phyloP scores from a whole-genome alignment of 1,140 invertebrate genomes.

The Mya arenaria region DNA sequence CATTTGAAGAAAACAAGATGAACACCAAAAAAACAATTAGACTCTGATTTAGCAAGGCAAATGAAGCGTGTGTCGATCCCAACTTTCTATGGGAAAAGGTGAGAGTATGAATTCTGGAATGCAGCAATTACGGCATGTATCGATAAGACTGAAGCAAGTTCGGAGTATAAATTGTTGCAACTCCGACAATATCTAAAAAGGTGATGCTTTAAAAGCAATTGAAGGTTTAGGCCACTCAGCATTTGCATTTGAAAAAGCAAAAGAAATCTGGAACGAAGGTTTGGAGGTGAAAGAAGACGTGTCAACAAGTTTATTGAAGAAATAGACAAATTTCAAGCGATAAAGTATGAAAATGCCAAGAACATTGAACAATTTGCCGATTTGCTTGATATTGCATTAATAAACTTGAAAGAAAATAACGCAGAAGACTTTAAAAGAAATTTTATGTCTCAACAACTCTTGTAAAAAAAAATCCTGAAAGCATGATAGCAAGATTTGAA shows the following conservation, averaged over 20 bases:
- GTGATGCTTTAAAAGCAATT: slow-evolving; percentile 17
- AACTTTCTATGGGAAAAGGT: neutral
- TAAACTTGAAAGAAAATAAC: slow-evolving; percentile 13
- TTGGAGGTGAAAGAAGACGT: neutral
- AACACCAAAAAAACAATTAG: neutral
- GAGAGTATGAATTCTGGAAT: slow-evolving; percentile 20
- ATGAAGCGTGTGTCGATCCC: slow-evolving; percentile 10
- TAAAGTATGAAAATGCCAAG: slow-evolving; percentile 28
- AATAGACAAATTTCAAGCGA: slow-evolving; percentile 6
- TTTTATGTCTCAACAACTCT: slow-evolving; percentile 16
- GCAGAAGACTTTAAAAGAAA: neutral
- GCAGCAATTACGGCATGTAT: slow-evolving; percentile 5
- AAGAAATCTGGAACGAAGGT: slow-evolving; percentile 3
- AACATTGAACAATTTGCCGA: slow-evolving; percentile 12
- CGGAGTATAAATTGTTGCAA: slow-evolving; percentile 27
- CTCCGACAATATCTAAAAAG: slow-evolving; percentile 22
- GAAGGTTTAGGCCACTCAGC: slow-evolving; percentile 11
- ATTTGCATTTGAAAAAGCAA: slow-evolving; percentile 2
- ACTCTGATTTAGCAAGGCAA: neutral
- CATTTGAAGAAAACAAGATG: neutral
- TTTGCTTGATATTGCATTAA: slow-evolving; percentile 11
- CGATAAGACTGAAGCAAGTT: slow-evolving; percentile 7
- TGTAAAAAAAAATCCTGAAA: slow-evolving; percentile 23
- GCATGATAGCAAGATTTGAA: slow-evolving; percentile 6
- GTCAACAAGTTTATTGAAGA: slow-evolving; percentile 15